Evolutionary conservation across 2,797 vertebrate genomes (phyloP).

Genomic region (Phoxinus dragarum): DNA sequence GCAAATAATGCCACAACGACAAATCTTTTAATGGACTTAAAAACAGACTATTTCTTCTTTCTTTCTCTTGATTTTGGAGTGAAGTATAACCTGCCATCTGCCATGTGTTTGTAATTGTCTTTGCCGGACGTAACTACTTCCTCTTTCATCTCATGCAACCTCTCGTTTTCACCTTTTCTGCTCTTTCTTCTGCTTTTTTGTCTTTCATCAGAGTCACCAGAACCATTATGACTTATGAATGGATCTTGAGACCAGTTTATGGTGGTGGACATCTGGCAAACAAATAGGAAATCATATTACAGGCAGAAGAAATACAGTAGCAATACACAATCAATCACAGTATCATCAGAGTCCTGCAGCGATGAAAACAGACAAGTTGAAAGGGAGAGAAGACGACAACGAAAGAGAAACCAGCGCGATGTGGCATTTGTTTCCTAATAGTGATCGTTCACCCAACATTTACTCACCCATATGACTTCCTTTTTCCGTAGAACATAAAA

Average conservation of each 20-base stretch:
- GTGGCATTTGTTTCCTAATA: conserved; percentile 11
- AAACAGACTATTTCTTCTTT: neutral
- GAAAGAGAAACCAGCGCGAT: conserved; percentile 15
- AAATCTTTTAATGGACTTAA: neutral
- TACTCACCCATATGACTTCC: neutral
- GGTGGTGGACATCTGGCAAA: neutral
- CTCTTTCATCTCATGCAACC: neutral
- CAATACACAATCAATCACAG: conserved; percentile 71
- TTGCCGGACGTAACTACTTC: neutral
- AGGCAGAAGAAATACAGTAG: conserved; percentile 72
- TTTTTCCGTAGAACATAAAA: neutral
- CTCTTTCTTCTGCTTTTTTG: neutral
- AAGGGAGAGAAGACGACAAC: conserved; percentile 13
- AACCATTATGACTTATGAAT: neutral
- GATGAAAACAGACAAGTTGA: conserved; percentile 25
- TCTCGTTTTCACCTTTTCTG: neutral
- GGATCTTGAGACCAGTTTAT: neutral
- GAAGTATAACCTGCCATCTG: neutral
- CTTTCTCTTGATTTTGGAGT: neutral
- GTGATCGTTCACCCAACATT: neutral
- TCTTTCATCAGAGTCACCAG: neutral
- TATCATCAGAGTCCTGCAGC: conserved; percentile 65
- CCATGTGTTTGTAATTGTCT: neutral
- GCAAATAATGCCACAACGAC: neutral
- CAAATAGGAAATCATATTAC: conserved; percentile 7